Conservation (phyloP, 2,888 invertebrate genomes). For the Linnaemya tessellans region DNA sequence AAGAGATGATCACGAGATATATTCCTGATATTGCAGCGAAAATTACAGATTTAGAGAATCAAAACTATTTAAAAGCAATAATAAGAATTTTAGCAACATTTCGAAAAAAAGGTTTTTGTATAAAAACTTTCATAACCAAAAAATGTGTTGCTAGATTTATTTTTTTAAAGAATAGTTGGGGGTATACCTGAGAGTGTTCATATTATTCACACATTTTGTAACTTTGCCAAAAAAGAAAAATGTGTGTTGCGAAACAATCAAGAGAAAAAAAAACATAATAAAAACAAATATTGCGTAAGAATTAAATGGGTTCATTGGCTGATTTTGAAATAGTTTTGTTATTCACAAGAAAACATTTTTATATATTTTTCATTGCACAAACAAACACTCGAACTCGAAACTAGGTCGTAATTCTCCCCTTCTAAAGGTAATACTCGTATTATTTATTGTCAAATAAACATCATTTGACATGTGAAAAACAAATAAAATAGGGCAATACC, state of each 20-base stretch:
- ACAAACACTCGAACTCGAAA: not conserved
- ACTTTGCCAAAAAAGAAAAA: constrained; percentile 51
- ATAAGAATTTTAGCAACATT: not conserved
- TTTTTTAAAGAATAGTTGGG: not conserved
- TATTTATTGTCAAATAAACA: no score
- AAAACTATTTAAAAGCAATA: no score
- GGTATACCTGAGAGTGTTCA: constrained; percentile 26
- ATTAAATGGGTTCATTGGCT: constrained; percentile 57
- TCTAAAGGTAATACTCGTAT: no score
- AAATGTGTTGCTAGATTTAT: constrained; percentile 1
- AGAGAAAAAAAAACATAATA: constrained; percentile 17
- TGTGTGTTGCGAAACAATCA: constrained; percentile 10
- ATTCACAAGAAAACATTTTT: not conserved
- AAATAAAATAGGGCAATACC: no score
- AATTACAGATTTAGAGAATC: not conserved
- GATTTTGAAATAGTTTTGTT: constrained; percentile 56
- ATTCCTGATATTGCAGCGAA: not conserved
- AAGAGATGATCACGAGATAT: not conserved
- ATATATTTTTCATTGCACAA: not conserved
- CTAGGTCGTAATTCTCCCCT: not conserved
- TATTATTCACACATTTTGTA: constrained; percentile 56
- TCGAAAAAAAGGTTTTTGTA: not conserved
- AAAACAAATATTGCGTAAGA: constrained; percentile 55
- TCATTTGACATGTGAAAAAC: no score
- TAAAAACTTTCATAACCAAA: not conserved